Evolutionary conservation across 2,888 invertebrate genomes (phyloP).

Genomic region (Phengaris arion): DNA sequence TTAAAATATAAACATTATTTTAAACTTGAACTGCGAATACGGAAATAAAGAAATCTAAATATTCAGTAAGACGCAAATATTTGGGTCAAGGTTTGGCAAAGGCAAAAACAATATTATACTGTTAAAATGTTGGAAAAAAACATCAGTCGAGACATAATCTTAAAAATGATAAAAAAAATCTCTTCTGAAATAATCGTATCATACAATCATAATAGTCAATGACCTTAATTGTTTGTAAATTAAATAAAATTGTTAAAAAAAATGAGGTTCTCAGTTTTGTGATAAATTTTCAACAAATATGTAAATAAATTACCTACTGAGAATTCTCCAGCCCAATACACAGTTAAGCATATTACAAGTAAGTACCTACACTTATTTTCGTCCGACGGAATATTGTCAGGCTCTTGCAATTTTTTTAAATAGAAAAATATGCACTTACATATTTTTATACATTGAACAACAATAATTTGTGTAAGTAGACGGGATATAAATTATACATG

Average conservation of each 20-base stretch:
- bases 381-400: no score
- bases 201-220: no score
- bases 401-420: no score
- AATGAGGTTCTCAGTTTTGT: no score
- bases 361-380: no score
- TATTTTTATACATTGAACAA: no score
- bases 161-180: not conserved
- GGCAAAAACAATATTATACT: conserved; percentile 1
- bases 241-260: no score
- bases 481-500: not conserved
- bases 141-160: not conserved
- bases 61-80: conserved; percentile 3
- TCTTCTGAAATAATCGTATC: not conserved
- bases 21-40: not conserved
- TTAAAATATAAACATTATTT: not conserved
- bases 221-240: not conserved
- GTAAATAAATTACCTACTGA: no score
- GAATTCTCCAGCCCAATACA: no score
- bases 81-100: not conserved
- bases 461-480: not conserved
- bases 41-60: not conserved
- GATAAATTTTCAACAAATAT: no score
- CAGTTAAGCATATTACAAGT: no score
- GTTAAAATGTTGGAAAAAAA: not conserved
- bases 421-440: no score